Conservation (phyloP, 2,797 vertebrate genomes). For the Tokudaia tokunoshimensis region DNA sequence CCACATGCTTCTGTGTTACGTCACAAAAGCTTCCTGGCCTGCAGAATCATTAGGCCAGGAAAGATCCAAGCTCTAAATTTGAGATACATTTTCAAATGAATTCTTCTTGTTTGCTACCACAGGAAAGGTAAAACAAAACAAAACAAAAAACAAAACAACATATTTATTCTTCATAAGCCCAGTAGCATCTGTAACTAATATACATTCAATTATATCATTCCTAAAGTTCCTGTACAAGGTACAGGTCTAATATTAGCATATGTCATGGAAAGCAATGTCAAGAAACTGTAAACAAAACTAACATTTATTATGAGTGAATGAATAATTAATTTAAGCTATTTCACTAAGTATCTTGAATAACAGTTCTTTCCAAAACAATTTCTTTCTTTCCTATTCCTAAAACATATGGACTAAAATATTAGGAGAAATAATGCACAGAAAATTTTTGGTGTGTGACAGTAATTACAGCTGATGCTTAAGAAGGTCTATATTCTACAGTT, state of each 20-base stretch:
- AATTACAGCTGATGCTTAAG: neutral
- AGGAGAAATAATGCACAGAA: neutral
- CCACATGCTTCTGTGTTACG: neutral
- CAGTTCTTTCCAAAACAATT: constrained; percentile 1
- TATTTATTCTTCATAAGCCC: neutral
- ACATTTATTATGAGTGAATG: neutral
- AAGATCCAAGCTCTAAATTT: neutral
- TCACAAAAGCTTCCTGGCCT: neutral
- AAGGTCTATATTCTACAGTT: neutral
- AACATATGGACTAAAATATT: constrained; percentile 5
- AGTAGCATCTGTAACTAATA: neutral
- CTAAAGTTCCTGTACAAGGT: neutral
- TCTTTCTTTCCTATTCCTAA: constrained; percentile 25
- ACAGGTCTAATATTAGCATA: neutral
- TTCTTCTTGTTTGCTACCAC: neutral
- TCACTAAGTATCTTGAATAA: neutral
- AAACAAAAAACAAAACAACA: neutral
- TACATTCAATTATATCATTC: neutral
- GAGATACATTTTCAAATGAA: neutral
- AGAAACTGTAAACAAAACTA: neutral
- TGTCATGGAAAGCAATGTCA: neutral
- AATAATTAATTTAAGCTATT: neutral
- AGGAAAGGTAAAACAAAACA: neutral
- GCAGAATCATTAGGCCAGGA: neutral
- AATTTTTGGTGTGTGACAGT: neutral